Conservation (phyloP, 2,797 vertebrate species). For the Artibeus lituratus region DNA sequence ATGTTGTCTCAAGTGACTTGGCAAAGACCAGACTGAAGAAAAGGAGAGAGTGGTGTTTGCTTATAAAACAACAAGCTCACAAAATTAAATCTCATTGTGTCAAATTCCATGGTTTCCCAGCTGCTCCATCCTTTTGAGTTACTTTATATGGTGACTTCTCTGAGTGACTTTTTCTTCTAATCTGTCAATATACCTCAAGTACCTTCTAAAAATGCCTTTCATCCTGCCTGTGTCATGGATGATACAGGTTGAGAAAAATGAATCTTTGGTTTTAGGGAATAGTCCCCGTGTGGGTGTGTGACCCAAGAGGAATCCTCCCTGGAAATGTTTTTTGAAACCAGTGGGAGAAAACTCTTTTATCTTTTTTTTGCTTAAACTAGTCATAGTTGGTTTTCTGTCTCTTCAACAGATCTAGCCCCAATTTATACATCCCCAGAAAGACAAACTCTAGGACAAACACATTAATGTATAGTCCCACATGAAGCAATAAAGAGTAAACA, state of each 20-base stretch:
- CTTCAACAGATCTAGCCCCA: not conserved
- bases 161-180: not conserved
- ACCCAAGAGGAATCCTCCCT: not conserved
- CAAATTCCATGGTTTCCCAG: not conserved
- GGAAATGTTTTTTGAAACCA: not conserved
- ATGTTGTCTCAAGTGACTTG: not conserved
- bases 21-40: not conserved
- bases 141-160: not conserved
- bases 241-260: not conserved
- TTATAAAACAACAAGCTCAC: not conserved
- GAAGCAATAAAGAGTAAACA: constrained; percentile 7
- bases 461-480: not conserved
- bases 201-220: not conserved
- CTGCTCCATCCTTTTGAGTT: not conserved
- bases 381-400: not conserved
- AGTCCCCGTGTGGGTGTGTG: accelerated
- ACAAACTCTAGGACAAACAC: not conserved
- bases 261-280: not conserved
- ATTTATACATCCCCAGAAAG: not conserved
- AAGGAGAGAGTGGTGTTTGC: not conserved
- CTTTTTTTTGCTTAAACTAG: not conserved
- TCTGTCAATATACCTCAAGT: not conserved
- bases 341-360: not conserved
- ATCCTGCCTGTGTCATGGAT: not conserved
- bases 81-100: not conserved